Percentiles rank a stretch among this genome's conserved stretches.
These are phyloP conservation scores for Hippoglossus stenolepis DNA, from an alignment of 2,113 vertebrate species.

Conservation along the genomic window DNA sequence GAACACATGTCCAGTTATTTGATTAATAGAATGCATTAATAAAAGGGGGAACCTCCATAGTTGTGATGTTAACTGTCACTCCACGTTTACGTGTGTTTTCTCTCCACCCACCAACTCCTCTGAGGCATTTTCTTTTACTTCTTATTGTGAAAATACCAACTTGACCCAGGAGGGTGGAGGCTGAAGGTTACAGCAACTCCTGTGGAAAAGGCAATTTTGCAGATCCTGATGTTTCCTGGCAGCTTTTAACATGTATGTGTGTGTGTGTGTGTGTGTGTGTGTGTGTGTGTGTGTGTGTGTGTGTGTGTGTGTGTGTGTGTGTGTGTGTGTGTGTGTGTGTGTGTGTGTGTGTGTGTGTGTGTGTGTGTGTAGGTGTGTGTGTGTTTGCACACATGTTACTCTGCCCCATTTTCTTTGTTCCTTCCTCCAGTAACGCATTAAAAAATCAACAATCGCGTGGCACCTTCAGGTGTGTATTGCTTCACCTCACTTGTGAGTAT, in stretches of 20 bases:
- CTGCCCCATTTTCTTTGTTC: neutral
- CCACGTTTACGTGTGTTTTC: constrained; percentile 11
- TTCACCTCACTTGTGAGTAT: constrained; percentile 24
- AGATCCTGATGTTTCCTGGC: constrained; percentile 9
- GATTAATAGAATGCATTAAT: neutral
- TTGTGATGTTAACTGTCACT: constrained; percentile 27
- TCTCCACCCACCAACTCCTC: constrained; percentile 16
- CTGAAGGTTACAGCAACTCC: neutral
- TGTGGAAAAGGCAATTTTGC: neutral
- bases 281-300: neutral
- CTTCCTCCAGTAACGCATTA: neutral
- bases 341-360: neutral
- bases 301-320: neutral
- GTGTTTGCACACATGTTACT: neutral
- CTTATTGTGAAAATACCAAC: constrained; percentile 40
- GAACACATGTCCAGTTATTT: neutral
- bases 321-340: neutral
- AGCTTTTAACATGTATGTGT: neutral
- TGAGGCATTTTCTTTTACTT: neutral
- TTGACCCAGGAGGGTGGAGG: constrained; percentile 30
- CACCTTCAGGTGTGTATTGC: constrained; percentile 16
- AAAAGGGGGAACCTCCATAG: neutral
- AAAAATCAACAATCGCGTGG: neutral
- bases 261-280: neutral
- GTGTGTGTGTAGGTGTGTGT: neutral